phyloP scores from a whole-genome alignment of 2,888 invertebrate genomes.

The Callinectes sapidus region DNA sequence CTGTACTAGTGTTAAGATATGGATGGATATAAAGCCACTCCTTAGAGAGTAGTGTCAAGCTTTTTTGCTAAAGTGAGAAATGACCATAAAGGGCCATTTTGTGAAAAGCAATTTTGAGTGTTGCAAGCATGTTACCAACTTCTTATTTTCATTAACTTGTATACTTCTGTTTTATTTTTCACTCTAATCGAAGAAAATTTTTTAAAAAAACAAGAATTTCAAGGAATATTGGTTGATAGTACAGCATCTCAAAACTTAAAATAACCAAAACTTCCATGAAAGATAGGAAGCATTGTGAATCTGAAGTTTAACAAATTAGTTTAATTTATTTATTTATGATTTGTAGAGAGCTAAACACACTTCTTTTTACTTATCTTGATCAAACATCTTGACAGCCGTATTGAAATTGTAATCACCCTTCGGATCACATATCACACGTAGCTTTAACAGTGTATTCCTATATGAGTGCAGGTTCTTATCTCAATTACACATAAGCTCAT shows the following conservation, averaged over 20 bases:
- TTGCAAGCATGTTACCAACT: background rate
- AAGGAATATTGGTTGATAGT: background rate
- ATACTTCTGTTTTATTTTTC: background rate
- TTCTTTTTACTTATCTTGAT: background rate
- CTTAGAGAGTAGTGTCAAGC: background rate
- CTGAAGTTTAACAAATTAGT: background rate
- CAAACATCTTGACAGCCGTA: background rate
- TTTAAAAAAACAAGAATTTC: too few species aligned
- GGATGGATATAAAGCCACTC: background rate
- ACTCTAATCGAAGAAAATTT: background rate
- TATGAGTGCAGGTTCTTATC: constrained; percentile 27
- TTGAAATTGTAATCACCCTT: background rate
- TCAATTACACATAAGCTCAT: background rate
- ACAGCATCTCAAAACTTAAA: background rate
- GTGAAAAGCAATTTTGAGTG: background rate
- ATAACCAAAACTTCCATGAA: background rate
- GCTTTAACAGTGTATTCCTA: constrained; percentile 28
- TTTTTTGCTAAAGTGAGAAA: background rate
- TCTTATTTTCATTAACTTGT: background rate
- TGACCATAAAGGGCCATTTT: background rate
- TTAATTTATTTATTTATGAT: background rate
- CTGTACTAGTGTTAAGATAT: background rate
- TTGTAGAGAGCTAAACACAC: background rate
- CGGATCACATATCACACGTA: constrained; percentile 17
- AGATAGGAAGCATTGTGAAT: background rate